Evolutionary conservation across 2,888 invertebrate genomes (phyloP), one percentile per base, ranked within the genome.

Genomic region (Portevinia maculata): DNA sequence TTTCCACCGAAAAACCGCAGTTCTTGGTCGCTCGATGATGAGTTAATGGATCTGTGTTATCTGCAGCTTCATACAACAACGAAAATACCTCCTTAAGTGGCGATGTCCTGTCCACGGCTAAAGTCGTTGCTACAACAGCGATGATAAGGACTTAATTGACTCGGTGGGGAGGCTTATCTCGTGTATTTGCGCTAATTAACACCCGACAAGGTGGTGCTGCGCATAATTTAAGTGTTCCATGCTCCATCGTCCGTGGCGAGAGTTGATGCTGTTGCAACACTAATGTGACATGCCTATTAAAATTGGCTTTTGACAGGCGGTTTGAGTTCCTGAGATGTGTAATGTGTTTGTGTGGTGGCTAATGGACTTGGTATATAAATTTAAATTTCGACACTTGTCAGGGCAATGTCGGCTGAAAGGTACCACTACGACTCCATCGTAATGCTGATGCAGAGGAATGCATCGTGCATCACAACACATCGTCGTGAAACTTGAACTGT

Each of bases 211-310:
- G 65, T 62, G 65, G 67, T 78, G 83, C 78, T 78, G 65, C 67
- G 71, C 83, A 78, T 83, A 78, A 71, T 73, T 78, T 83, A 83
- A 71, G 78, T 70, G 70, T 53, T 70, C 55, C 55, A 15, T 5
- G n/a, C 15, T 15, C 19, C 34, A 13, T 3, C 44, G 24, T 13
- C 19, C n/a, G 46, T 24, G 60, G 30, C 21, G n/a, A 7, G 50
- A n/a, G 44, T 4, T 17, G 37, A 50, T 17, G 67, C n/a, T 52
- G 57, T 59, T 21, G 67, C 30, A 67, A 34, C 62, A 71, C 67
- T 83, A 78, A 83, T 83, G 83, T 78, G 83, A 83, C 78, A 83
- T 83, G 83, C 78, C 71, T 83, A 83, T 83, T 83, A 78, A 83
- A 83, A 83, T 78, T 73, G 78, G 71, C 50, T 83, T 83, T 83